Evolutionary conservation across 2,888 invertebrate genomes (phyloP), one percentile per base, ranked within the genome.

Genomic region (Harmothoe impar): DNA sequence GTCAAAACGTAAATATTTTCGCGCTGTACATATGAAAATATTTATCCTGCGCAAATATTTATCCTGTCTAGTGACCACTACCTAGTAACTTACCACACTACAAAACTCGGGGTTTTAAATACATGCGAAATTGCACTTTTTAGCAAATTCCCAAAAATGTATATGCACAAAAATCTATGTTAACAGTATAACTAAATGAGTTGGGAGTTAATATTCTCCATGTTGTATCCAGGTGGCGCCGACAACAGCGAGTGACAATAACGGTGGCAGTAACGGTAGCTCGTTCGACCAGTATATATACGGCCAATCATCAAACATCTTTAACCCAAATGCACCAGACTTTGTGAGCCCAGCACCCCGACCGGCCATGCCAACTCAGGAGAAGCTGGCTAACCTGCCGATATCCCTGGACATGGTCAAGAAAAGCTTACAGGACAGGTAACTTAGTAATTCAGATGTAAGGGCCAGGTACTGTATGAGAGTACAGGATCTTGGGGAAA

Each of bases 341-440:
- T 20, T 29, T 51, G 25, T 56, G 29, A 52, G 31, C 29, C 20
- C 33, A 23, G 52, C 54, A 12, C 20, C 43, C 5, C 84, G 0
- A 29, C 52, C 54, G 23, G 29, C n/a, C 25, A 54, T 54, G 17
- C 54, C 10, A 7, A 7, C 52, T 5, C 81, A 81, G 43, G n/a
- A 81, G 81, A 20, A 33, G 43, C 81, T 81, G 35, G 52, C 86
- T 54, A 56, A 86, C 56, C 86, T 86, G 31, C 86, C 86, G 0
- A 56, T 86, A 52, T 54, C 94, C 35, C 93, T 95, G 77, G 95
- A 95, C 68, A 90, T 92, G 29, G 93, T 96, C 90, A 94, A 94
- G 91, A 95, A 95, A 91, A 94, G 94, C 90, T 94, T 96, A 78
- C 94, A 95, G 91, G 96, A 96, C 88, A 96, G 96, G 96, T 96